Evolutionary conservation across 2,113 vertebrate genomes (phyloP).

Genomic region (Heterocephalus glaber): DNA sequence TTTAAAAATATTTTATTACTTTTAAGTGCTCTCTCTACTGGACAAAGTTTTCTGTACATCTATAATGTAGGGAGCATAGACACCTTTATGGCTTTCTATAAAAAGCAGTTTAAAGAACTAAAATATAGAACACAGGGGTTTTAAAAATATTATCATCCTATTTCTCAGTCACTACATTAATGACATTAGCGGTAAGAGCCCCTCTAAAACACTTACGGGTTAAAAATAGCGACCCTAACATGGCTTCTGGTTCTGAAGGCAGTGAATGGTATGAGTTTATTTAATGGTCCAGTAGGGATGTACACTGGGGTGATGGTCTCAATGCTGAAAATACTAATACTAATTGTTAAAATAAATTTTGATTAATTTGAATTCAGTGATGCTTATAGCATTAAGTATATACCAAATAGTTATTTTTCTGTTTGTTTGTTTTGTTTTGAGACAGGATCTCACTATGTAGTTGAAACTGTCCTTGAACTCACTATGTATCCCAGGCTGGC

Average conservation of each 20-base stretch:
- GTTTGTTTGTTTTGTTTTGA: not conserved
- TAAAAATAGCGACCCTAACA: not conserved
- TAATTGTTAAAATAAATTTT: not conserved
- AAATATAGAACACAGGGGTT: not conserved
- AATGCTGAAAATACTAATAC: not conserved
- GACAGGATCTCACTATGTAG: not conserved
- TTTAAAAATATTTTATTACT: constrained; percentile 2
- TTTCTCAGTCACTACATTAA: not conserved
- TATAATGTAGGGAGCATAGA: not conserved
- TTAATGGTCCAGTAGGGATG: not conserved
- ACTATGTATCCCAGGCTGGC: not conserved
- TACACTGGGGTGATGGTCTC: not conserved
- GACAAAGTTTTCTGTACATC: not conserved
- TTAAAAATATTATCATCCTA: not conserved
- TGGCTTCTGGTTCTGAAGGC: not conserved
- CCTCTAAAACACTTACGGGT: not conserved
- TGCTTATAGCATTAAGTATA: not conserved
- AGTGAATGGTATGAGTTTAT: not conserved
- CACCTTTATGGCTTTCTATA: not conserved
- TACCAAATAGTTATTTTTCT: not conserved
- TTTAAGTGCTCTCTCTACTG: not conserved
- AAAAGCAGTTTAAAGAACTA: not conserved
- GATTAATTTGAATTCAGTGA: not conserved
- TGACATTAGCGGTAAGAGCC: not conserved
- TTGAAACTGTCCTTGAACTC: not conserved